These are phyloP conservation scores for Sebastes itinus DNA, from an alignment of 2,797 vertebrate genomes.

Conservation along the genomic window DNA sequence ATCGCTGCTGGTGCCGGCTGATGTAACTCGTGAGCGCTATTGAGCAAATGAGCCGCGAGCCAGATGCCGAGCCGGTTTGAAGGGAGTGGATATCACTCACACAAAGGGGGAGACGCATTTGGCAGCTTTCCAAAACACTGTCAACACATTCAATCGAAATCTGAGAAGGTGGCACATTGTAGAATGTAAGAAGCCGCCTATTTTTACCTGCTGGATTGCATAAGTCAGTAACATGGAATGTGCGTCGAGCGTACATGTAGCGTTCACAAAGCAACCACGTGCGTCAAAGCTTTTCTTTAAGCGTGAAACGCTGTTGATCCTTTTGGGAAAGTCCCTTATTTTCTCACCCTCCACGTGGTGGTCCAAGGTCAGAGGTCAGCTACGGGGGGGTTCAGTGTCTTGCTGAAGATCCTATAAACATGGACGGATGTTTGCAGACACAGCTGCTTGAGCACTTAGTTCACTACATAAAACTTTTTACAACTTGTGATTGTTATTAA, in stretches of 20 bases:
- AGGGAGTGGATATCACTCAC: constrained; percentile 13
- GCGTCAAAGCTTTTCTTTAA: not conserved
- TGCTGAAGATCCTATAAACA: constrained; percentile 11
- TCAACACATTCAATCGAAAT: constrained; percentile 19
- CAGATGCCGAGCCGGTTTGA: constrained; percentile 39
- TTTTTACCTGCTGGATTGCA: constrained; percentile 21
- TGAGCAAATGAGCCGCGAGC: constrained; percentile 26
- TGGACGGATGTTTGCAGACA: constrained; percentile 8
- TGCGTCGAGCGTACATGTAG: not conserved
- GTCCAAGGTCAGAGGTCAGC: constrained; percentile 44
- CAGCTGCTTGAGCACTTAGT: constrained; percentile 21
- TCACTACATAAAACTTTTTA: not conserved
- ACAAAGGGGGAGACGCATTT: constrained; percentile 18
- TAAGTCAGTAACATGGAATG: not conserved
- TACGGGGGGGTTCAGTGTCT: constrained; percentile 1
- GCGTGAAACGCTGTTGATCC: not conserved
- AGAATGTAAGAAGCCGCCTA: not conserved
- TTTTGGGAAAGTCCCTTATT: not conserved
- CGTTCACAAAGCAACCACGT: not conserved
- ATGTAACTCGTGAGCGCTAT: constrained; percentile 28
- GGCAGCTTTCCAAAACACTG: constrained; percentile 31
- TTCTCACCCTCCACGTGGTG: not conserved
- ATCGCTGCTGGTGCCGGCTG: constrained; percentile 19
- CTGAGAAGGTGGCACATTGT: not conserved
- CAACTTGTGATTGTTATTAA: not conserved